Evolutionary conservation across 2,888 invertebrate genomes (phyloP), one percentile per base, ranked within the genome.

Genomic region (Phyllotreta cruciferae): DNA sequence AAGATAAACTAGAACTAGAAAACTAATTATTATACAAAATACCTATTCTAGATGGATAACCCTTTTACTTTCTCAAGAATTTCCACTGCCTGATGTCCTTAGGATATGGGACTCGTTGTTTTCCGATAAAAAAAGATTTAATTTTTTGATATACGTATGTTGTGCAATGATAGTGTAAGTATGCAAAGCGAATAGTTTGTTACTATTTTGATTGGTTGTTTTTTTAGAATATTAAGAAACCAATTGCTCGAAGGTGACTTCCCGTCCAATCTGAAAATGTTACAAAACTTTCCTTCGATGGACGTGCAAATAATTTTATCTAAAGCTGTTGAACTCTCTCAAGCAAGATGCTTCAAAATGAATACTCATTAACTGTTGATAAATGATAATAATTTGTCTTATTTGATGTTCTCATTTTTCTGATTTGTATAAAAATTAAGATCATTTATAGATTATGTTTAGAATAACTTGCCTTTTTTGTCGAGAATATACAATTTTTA

Each of bases 121-220:
- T 79, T 90, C 98, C 0, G 97, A 98, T 81, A 85, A 89, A 56
- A 86, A 90, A 58, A 86, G 98, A 75, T 98, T 98, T 79, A 88
- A 92, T 75, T 97, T 96, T 77, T 88, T 98, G 1, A 91, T 96
- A 67, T 88, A 91, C 78, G 90, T 98, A 62, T 98, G 98, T 81
- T 94, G 96, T 83, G 94, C 98, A 74, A 99, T 99, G 98, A 92
- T 99, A 72, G 85, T 96, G 95, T 96, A 85, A 88, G 94, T 88
- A 69, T 4, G 24, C 4, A 24, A 1, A 24, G 24, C 24, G 2
- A 24, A 24, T 54, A 41, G 6, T 55, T 42, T 56, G 1, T 39
- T 41, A 6, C 54, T 39, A 24, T 42, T 57, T 34, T 47, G 10
- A 52, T 80, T 1, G 1, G 24, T 24, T 3, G 2, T 24, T 24